Evolutionary conservation across 2,113 vertebrate genomes (phyloP).

Genomic region (Gobius niger): DNA sequence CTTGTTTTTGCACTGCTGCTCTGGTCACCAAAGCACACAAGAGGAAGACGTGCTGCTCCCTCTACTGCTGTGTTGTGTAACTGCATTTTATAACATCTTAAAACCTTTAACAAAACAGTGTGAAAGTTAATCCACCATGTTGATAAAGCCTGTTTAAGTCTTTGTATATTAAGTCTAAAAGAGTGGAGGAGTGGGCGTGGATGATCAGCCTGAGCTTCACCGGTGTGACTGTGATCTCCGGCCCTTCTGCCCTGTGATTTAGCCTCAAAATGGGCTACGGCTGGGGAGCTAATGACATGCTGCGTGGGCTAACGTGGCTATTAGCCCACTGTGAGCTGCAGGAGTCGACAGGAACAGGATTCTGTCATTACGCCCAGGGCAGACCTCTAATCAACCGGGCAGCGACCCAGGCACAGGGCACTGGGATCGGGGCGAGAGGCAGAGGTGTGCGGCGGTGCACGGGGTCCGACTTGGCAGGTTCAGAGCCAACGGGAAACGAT

Average conservation of each 20-base stretch:
- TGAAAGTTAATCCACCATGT: constrained; percentile 43
- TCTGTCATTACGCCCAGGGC: constrained; percentile 74
- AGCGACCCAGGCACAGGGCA: constrained; percentile 38
- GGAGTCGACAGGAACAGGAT: constrained; percentile 72
- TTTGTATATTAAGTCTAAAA: constrained; percentile 52
- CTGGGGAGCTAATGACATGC: constrained; percentile 72
- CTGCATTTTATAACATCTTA: too few species aligned
- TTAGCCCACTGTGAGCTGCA: constrained; percentile 71
- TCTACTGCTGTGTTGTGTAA: too few species aligned
- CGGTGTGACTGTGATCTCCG: constrained; percentile 65
- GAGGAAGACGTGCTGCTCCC: too few species aligned
- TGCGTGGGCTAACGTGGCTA: constrained; percentile 72
- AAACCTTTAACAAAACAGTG: background rate
- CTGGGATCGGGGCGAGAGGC: constrained; percentile 29
- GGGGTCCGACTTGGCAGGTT: background rate
- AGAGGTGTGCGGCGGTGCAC: background rate
- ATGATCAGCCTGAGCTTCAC: constrained; percentile 44
- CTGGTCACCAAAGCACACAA: too few species aligned
- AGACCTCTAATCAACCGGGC: constrained; percentile 78
- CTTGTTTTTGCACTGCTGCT: too few species aligned
- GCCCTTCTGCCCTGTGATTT: constrained; percentile 69
- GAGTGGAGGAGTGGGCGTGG: constrained; percentile 45
- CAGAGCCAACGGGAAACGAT: background rate
- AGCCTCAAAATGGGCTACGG: constrained; percentile 67
- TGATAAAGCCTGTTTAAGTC: constrained; percentile 45